Base-by-base conservation (phyloP, 2,888 invertebrate species). In the Galeruca laticollis region DNA sequence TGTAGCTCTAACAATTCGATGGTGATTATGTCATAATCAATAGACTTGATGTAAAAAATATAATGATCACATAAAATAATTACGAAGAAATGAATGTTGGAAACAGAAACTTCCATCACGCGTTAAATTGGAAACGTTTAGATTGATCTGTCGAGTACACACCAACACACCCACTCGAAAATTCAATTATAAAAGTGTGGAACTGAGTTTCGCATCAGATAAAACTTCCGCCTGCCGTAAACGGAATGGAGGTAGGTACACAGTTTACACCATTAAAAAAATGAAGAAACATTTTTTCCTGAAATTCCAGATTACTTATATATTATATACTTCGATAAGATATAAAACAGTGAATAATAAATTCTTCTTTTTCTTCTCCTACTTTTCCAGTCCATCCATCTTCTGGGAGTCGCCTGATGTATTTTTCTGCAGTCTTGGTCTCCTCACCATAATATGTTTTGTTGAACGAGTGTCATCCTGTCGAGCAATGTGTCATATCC, bases 81-180 rank as follows among this genome's bases (percentile, higher is more conserved):
- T 69, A 66, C 35, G 35, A 69, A 67, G 72, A 65, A 71, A 66
- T 68, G 65, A 69, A 69, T 49, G 68, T 61, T 62, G 43, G 20
- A 62, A 75, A 72, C 73, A 65, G 71, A 67, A 72, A 72, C 59
- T 70, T 70, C 64, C 63, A 66, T 71, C 59, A 63, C 73, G 61
- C 71, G 63, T 62, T 77, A 76, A 77, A 77, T 77, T 79, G 79
- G 71, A 78, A 77, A 73, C 69, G 77, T 75, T 77, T 68, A 73
- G 75, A 76, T 75, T 76, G 75, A 75, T 79, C 77, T 79, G 79
- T 79, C 79, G 72, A 68, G 69, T 74, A 72, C 79, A 79, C 74
- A 71, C 76, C 73, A 76, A 75, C 74, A 77, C 78, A 75, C 77
- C 79, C 78, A 76, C 78, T 74, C 49, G 73, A 73, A 78, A 78